Evolutionary conservation across 2,797 vertebrate genomes (phyloP).

Genomic region (Eulemur rubriventer): DNA sequence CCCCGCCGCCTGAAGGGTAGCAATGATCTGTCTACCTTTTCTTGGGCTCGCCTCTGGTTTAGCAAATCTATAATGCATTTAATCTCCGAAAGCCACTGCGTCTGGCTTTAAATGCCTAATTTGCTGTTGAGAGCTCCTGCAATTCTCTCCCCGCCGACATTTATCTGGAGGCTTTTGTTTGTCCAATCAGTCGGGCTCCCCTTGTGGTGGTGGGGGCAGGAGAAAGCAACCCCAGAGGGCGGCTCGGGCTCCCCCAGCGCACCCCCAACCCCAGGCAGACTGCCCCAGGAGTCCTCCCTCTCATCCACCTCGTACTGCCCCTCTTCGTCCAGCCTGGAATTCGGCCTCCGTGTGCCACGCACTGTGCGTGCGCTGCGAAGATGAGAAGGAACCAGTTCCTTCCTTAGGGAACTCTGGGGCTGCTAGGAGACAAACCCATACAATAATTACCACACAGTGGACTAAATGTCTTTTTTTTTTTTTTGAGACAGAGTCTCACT

Average conservation of each 20-base stretch:
- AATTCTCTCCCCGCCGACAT: neutral
- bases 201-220: neutral
- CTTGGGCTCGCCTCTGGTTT: constrained; percentile 70
- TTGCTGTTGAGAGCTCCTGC: constrained; percentile 68
- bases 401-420: neutral
- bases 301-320: neutral
- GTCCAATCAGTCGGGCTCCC: neutral
- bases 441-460: neutral
- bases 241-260: neutral
- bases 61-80: constrained; percentile 81
- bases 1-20: constrained; percentile 74
- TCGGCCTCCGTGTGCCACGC: neutral
- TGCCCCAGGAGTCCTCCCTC: neutral
- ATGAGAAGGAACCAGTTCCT: neutral
- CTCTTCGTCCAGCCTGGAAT: fast-evolving
- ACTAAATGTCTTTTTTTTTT: neutral
- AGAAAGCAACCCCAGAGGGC: neutral
- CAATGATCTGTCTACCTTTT: constrained; percentile 71
- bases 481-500: no score
- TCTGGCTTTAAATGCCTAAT: constrained; percentile 81
- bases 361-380: fast-evolving
- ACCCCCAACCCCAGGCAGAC: no score
- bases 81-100: constrained; percentile 77
- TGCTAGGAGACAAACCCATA: neutral
- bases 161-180: constrained; percentile 11